These are phyloP conservation scores for Procambarus clarkii DNA, from an alignment of 1,140 invertebrate genomes.

Conservation along the genomic window DNA sequence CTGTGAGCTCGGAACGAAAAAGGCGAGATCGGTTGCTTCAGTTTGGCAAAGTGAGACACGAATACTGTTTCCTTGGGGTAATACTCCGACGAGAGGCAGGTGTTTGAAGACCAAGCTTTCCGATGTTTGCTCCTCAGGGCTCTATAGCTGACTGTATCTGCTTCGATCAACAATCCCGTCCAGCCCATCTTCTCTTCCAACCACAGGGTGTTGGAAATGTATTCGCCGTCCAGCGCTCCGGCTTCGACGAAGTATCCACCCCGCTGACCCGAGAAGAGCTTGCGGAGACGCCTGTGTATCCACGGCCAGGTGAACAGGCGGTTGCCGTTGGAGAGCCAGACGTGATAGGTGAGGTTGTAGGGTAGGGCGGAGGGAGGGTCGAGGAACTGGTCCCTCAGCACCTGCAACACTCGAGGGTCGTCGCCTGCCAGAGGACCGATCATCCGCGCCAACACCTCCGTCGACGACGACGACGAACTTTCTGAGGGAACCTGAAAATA, in stretches of 20 bases:
- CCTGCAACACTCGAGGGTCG: neutral
- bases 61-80: neutral
- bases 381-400: neutral
- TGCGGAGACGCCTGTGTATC: neutral
- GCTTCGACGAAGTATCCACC: conserved; percentile 73
- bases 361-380: conserved; percentile 18
- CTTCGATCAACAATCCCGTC: conserved; percentile 74
- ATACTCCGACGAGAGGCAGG: conserved; percentile 65
- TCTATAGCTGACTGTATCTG: conserved; percentile 70
- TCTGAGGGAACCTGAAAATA: neutral
- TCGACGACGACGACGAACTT: neutral
- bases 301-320: conserved; percentile 8
- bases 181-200: conserved; percentile 73
- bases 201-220: conserved; percentile 73
- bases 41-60: neutral
- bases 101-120: conserved; percentile 71
- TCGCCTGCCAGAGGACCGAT: neutral
- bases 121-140: conserved; percentile 72
- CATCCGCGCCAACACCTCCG: neutral
- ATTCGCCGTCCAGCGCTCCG: conserved; percentile 67
- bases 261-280: conserved; percentile 6
- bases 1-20: neutral
- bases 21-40: neutral
- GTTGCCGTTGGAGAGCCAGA: neutral
- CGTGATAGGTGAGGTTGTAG: neutral